A percentile compares a stretch with the other conserved stretches of the same genome.
Evolutionary conservation across 2,888 invertebrate species (phyloP).

Genomic region (Cactoblastis cactorum): DNA sequence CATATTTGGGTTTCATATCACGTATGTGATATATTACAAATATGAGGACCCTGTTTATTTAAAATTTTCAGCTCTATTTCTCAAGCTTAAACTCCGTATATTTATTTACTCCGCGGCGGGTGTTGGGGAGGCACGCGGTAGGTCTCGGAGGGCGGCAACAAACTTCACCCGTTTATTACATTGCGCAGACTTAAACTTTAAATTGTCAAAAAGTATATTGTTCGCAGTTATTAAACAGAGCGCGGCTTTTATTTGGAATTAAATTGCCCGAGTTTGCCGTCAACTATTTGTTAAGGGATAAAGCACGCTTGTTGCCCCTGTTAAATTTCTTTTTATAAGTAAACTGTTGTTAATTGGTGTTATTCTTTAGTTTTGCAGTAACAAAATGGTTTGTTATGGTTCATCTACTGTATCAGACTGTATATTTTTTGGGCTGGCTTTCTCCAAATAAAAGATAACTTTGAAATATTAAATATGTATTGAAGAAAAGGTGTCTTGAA

Average conservation of each 20-base stretch:
- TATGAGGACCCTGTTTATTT: too few species aligned
- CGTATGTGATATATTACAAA: too few species aligned
- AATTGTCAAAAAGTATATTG: slow-evolving; percentile 23
- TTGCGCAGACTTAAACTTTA: slow-evolving; percentile 21
- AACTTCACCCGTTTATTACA: slow-evolving; percentile 14
- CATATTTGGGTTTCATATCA: too few species aligned
- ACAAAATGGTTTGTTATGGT: too few species aligned
- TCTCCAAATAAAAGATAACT: too few species aligned
- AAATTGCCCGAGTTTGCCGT: slow-evolving; percentile 7
- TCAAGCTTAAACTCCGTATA: background rate
- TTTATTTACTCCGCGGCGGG: background rate
- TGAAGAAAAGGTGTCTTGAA: too few species aligned
- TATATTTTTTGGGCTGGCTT: too few species aligned
- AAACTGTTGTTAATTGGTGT: too few species aligned
- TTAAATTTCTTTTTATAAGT: background rate
- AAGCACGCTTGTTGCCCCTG: slow-evolving; percentile 1
- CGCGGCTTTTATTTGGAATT: slow-evolving; percentile 15
- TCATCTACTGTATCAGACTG: too few species aligned
- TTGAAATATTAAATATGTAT: too few species aligned
- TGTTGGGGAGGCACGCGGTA: background rate
- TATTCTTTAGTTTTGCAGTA: too few species aligned
- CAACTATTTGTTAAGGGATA: slow-evolving; percentile 7
- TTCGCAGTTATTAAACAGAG: slow-evolving; percentile 22
- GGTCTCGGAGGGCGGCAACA: background rate
- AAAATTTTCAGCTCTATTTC: too few species aligned